Base-by-base conservation (phyloP, 1,140 invertebrate species). In the Andrena cerasifolii region DNA sequence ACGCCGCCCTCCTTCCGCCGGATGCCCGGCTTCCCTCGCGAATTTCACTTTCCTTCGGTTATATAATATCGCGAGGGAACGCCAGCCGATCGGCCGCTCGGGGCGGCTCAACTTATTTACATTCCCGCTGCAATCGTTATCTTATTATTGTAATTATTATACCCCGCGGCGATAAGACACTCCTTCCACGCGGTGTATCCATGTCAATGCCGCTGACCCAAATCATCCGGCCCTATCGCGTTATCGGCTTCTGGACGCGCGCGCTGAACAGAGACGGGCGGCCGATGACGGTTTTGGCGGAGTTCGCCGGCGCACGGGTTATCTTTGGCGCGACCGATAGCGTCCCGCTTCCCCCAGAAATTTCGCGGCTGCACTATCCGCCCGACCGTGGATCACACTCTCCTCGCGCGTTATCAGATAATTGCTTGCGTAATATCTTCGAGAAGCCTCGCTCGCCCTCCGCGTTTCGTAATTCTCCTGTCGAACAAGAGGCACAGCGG, bases 71-170 rank as follows among this genome's bases (percentile, higher is more conserved):
- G 51, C 49, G 28, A 36, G 59, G 54, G 21, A 59, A 36, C 5
- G 33, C 24, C 54, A 6, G 26, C 18, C 36, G 62, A 31, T 2
- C 6, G 28, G 0, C 10, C 31, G 3, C 10, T 14, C 21, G 31
- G 6, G 31, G 14, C 14, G 8, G 14, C 49, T 51, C 36, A 51
- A 78, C 73, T 81, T 85, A 85, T 85, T 85, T 81, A 71, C 70
- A 81, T 81, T 84, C 31, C 40, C 59, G 54, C 4, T 84, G 83
- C 82, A 84, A 81, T 73, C 66, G 33, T 56, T 84, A 81, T 75
- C 73, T 81, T 84, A 84, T 84, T 81, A 81, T 85, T 84, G 59
- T 71, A 78, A 81, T 83, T 67, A 54, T 63, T 56, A 53, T 73
- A 70, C 43, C 24, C 24, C 51, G 36, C 6, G 6, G 14, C 14